Evolutionary conservation across 2,797 vertebrate species (phyloP).

Genomic region (Acropternis orthonyx): DNA sequence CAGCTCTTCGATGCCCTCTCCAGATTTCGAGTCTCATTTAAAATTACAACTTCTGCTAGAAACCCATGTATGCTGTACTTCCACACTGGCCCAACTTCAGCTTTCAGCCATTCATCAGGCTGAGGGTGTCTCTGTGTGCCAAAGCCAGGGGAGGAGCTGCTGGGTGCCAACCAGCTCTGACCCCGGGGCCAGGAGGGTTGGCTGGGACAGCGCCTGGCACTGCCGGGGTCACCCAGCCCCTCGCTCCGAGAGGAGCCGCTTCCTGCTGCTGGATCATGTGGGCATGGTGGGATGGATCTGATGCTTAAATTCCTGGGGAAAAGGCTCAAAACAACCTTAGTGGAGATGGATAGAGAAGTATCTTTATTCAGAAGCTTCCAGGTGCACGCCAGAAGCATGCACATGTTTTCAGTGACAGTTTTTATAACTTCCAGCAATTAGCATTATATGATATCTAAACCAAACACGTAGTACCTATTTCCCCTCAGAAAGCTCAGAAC

Average conservation of each 20-base stretch:
- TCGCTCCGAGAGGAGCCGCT: accelerated
- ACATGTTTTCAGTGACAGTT: too few species aligned
- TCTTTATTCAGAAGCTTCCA: too few species aligned
- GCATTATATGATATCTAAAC: too few species aligned
- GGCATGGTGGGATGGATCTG: accelerated
- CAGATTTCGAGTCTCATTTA: neutral
- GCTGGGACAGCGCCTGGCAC: accelerated
- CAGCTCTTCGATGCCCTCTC: neutral
- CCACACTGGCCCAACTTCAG: neutral
- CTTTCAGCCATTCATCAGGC: neutral
- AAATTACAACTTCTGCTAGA: neutral
- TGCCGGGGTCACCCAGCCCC: neutral
- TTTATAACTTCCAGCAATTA: too few species aligned
- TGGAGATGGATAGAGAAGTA: too few species aligned
- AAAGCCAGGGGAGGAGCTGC: neutral
- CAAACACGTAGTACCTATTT: too few species aligned
- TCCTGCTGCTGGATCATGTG: accelerated
- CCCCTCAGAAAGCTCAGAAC: too few species aligned
- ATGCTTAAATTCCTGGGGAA: too few species aligned
- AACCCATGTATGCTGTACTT: accelerated
- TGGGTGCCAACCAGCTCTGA: neutral
- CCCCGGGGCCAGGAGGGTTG: neutral
- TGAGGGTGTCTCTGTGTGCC: neutral
- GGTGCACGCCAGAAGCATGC: too few species aligned
- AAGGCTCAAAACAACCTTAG: too few species aligned